These are phyloP conservation scores for Aegypius monachus DNA, from an alignment of 2,113 vertebrate species.

Conservation along the genomic window DNA sequence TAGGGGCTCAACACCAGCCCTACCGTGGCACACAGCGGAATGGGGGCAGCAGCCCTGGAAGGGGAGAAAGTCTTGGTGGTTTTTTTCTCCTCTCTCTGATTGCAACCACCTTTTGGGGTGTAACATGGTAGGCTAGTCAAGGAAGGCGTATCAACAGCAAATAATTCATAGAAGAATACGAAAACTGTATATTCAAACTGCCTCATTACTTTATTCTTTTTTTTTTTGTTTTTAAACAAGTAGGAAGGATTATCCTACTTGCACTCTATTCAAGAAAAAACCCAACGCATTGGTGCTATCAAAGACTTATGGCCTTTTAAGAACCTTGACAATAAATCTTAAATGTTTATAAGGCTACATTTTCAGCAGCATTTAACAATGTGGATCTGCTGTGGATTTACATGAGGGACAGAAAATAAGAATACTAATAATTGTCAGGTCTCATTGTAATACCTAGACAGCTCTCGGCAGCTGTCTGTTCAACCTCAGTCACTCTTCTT, in stretches of 20 bases:
- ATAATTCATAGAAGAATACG: neutral
- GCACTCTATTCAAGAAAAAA: neutral
- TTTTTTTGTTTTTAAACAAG: neutral
- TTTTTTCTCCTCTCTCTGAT: neutral
- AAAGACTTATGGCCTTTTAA: neutral
- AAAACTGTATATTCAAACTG: neutral
- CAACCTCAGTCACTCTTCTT: neutral
- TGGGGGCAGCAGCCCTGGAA: neutral
- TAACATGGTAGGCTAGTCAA: neutral
- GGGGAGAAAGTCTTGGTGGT: neutral
- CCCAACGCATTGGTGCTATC: neutral
- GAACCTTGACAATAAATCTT: neutral
- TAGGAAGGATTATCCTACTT: neutral
- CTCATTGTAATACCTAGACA: neutral
- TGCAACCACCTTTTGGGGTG: neutral
- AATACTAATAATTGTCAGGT: neutral
- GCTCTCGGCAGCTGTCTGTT: neutral
- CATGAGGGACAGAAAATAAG: neutral
- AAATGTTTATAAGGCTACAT: neutral
- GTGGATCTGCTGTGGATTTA: neutral
- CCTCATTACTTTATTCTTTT: neutral
- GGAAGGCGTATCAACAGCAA: neutral
- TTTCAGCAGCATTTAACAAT: neutral
- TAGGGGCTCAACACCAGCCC: neutral
- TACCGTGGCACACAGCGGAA: fast-evolving